Base-by-base conservation (phyloP, 92 coral and sea anemone species). In the Bergia sp. region DNA sequence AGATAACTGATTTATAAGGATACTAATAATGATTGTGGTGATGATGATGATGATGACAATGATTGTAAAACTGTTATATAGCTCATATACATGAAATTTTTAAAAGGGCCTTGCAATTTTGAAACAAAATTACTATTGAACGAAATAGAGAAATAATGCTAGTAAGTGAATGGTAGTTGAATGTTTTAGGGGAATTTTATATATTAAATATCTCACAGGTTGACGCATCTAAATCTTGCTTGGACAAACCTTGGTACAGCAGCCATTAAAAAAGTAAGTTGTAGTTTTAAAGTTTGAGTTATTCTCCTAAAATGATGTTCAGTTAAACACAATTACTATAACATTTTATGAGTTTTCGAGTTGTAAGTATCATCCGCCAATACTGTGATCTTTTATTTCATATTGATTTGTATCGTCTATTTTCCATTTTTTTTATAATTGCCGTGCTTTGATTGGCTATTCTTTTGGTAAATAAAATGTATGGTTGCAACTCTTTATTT, bases 181-280 rank as follows among this genome's bases (percentile, higher is more conserved):
- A 8, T 73, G 2, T 8, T 73, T 23, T 73, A 16, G 41, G 15
- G 37, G 3, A 64, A 10, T 37, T 37, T 5, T 71, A 7, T 9
- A 11, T 65, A 18, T 61, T 23, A 2, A 16, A 20, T 86, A n/a
- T 43, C 40, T 90, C 71, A 12, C 85, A 96, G 99, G 85, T 80
- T 96, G 72, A 94, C 92, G 61, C 92, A 95, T 44, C 86, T 96
- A 9, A 96, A 96, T 90, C 90, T 96, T 38, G 95, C 98, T 2
- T 96, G 99, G 99, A 96, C 98, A 80, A 88, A 92, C 50, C 93
- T 96, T 6, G 88, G 93, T 37, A 92, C 88, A 47, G 94, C 91
- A 23, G 92, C 98, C 5, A 82, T 96, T 66, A 29, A 90, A 39
- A 93, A 94, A 91, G 99, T 95, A 89, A 78, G 88, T 37, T 13